Evolutionary conservation across 2,888 invertebrate genomes (phyloP).

Genomic region (Ormyrus rosae): DNA sequence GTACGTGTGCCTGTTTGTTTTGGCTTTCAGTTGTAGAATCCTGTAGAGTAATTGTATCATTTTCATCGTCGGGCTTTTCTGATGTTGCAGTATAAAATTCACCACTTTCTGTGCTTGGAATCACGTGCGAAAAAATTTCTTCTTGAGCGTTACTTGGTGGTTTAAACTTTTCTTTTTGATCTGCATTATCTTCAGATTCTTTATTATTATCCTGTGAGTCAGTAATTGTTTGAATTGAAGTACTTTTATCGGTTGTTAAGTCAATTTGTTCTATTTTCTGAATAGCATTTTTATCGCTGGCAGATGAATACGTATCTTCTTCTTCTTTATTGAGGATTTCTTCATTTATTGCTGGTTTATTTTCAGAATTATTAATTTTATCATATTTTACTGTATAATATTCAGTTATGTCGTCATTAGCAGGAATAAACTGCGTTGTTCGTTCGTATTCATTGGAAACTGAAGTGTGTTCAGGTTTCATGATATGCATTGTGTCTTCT

Average conservation of each 20-base stretch:
- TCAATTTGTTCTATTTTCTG: not conserved
- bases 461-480: constrained; percentile 12
- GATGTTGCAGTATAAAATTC: not conserved
- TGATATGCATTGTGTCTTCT: not conserved
- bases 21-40: not conserved
- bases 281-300: constrained; percentile 14
- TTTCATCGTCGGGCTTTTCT: not conserved
- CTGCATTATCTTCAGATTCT: not conserved
- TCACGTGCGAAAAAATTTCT: not conserved
- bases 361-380: not conserved
- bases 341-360: not conserved
- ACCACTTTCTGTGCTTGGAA: not conserved
- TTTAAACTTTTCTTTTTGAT: constrained; percentile 1
- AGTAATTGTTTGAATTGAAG: not conserved
- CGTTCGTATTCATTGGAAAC: constrained; percentile 22
- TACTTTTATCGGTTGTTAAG: constrained; percentile 2
- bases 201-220: not conserved
- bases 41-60: not conserved
- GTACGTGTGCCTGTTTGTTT: not conserved
- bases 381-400: not conserved
- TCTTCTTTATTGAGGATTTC: not conserved
- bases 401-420: constrained; percentile 26
- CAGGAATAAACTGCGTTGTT: constrained; percentile 26
- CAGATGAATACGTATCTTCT: not conserved
- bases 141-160: not conserved